phyloP scores from a whole-genome alignment of 2,797 vertebrate genomes.

The Danio jaintianensis region DNA sequence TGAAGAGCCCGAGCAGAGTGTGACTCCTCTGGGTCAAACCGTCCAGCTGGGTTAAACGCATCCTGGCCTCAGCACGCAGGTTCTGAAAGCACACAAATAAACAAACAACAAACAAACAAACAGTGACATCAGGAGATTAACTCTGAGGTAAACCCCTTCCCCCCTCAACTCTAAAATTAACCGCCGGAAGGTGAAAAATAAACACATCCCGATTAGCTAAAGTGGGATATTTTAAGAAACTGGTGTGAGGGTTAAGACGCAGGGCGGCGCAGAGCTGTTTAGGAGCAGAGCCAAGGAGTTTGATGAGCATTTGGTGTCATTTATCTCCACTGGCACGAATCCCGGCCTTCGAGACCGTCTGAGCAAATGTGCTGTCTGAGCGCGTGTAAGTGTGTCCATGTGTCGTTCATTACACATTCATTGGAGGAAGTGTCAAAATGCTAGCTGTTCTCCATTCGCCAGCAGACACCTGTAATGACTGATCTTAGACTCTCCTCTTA shows the following conservation, averaged over 20 bases:
- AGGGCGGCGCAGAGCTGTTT: not conserved
- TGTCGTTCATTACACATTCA: constrained; percentile 41
- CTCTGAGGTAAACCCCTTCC: too few relatives aligned
- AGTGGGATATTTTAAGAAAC: constrained; percentile 19
- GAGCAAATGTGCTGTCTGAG: constrained; percentile 44
- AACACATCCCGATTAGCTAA: constrained; percentile 12
- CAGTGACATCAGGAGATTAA: not conserved
- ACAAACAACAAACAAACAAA: not conserved
- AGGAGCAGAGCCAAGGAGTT: constrained; percentile 37
- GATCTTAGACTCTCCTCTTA: not conserved
- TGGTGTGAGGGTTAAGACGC: not conserved
- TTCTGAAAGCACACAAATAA: constrained; percentile 62
- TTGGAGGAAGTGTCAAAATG: constrained; percentile 14
- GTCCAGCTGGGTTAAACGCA: constrained; percentile 74
- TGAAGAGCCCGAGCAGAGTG: constrained; percentile 64
- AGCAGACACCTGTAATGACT: constrained; percentile 25
- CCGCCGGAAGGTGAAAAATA: not conserved
- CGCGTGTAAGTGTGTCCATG: constrained; percentile 26
- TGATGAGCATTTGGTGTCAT: constrained; percentile 46
- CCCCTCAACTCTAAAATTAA: not conserved
- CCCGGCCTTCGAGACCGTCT: constrained; percentile 44
- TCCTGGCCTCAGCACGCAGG: constrained; percentile 69
- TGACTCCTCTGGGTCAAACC: constrained; percentile 72
- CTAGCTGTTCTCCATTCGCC: not conserved
- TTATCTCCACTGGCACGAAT: constrained; percentile 32